These are phyloP conservation scores for Carettochelys insculpta DNA, from an alignment of 2,113 vertebrate species.

Conservation along the genomic window DNA sequence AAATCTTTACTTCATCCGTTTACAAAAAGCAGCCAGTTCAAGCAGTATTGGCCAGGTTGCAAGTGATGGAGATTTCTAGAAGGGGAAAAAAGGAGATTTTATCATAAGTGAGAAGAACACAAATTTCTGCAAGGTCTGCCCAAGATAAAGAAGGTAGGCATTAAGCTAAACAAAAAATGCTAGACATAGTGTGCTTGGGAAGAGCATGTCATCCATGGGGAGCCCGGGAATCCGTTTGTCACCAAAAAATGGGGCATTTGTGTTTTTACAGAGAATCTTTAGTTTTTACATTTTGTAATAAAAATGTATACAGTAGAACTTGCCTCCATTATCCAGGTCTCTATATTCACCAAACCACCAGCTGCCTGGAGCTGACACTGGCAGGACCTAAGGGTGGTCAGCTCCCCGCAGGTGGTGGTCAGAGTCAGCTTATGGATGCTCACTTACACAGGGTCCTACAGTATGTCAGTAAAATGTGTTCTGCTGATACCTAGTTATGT, in stretches of 20 bases:
- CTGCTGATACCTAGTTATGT: too few species aligned
- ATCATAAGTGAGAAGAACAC: not conserved
- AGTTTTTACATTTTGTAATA: not conserved
- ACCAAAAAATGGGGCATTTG: not conserved
- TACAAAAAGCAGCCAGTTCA: conserved; percentile 18
- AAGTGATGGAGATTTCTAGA: conserved; percentile 37
- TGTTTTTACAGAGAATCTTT: not conserved
- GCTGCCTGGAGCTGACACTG: not conserved
- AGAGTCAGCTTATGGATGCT: too few species aligned
- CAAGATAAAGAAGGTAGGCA: not conserved
- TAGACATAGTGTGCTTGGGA: not conserved
- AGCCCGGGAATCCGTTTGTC: not conserved
- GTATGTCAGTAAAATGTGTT: too few species aligned
- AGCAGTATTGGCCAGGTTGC: conserved; percentile 37
- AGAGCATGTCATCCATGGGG: not conserved
- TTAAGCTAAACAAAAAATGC: not conserved
- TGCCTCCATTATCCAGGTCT: not conserved
- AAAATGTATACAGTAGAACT: not conserved
- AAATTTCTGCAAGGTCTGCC: not conserved
- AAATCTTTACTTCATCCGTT: conserved; percentile 71
- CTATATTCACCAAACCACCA: not conserved
- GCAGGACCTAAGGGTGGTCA: too few species aligned
- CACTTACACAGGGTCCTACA: too few species aligned
- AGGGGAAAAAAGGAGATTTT: not conserved
- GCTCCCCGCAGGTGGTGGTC: too few species aligned